These are phyloP conservation scores for Acrobasis repandana DNA, from an alignment of 2,888 invertebrate genomes.

Conservation along the genomic window DNA sequence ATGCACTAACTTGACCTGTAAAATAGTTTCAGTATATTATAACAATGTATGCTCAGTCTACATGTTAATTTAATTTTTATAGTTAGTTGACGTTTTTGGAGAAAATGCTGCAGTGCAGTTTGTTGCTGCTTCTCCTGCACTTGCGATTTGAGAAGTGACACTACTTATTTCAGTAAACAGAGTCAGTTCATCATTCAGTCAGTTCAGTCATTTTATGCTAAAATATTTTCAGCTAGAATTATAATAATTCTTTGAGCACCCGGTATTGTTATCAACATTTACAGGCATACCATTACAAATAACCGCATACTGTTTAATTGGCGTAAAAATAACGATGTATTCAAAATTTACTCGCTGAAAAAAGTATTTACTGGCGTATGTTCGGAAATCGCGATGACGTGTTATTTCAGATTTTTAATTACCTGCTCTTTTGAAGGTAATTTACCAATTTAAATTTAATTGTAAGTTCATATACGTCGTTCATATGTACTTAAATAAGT, in stretches of 20 bases:
- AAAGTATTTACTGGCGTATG: conserved; percentile 33
- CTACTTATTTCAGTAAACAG: no score
- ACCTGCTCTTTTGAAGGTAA: not conserved
- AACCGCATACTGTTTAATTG: conserved; percentile 67
- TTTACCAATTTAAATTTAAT: not conserved
- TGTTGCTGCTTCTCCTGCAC: no score
- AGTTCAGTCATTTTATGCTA: conserved; percentile 2
- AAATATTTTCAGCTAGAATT: conserved; percentile 28
- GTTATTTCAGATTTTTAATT: not conserved
- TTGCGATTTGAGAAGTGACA: no score
- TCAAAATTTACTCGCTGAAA: conserved; percentile 56
- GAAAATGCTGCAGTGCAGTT: no score
- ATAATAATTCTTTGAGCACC: conserved; percentile 34
- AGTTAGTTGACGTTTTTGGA: no score
- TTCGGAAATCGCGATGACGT: not conserved
- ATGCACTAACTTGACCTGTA: no score
- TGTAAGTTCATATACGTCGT: not conserved
- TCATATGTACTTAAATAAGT: no score
- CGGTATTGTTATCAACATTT: conserved; percentile 46
- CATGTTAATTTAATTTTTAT: no score
- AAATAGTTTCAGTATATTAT: no score
- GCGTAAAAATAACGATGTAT: conserved; percentile 79
- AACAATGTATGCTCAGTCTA: no score
- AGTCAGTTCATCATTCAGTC: no score
- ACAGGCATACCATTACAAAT: conserved; percentile 48